Base-by-base conservation (phyloP, 2,888 invertebrate genomes). In the Tetropium fuscum region DNA sequence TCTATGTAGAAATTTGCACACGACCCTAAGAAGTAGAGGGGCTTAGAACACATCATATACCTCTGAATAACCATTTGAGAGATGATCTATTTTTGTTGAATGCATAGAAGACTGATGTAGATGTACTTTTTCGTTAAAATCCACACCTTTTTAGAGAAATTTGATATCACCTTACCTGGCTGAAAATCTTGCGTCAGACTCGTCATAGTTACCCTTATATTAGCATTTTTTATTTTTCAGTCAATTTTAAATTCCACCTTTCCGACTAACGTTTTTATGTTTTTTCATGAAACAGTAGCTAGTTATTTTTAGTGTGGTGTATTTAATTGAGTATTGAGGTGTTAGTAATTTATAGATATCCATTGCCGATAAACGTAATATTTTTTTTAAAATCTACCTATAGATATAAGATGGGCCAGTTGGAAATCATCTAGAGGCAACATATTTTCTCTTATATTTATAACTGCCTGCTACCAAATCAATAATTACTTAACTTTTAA, bases 1-100 rank as follows among this genome's bases (percentile, higher is more conserved):
- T 86, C 86, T 87, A 86, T 87, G 83, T 82, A 84, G 78, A 78
- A 76, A 78, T 81, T 83, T 87, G 86, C 87, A 86, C 86, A 87
- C 87, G 87, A 84, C 86, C 84, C 86, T 67, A 74, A 63, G 48
- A 63, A 58, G 63, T 64, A 64, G 71, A 71, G 73, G 74, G 76
- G 70, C 60, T 58, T 45, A 27, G 62, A 54, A 70, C 64, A 63
- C 64, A 61, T 65, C 59, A 44, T 59, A 44, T 45, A 38, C 51
- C 75, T 82, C 79, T 80, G 83, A 83, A 83, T 83, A 83, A 81
- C 79, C 78, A 78, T 83, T 83, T 83, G 81, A 80, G 51, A 38
- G 51, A 82, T 80, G 75, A 71, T 71, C 82, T 84, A 85, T 84
- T 84, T 84, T 83, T 81, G 84, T 82, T 72, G 73, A 66, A 82